Percentiles rank a stretch among this genome's conserved stretches.
Conservation (phyloP, 2,797 vertebrate genomes). For the Leuciscus waleckii region DNA sequence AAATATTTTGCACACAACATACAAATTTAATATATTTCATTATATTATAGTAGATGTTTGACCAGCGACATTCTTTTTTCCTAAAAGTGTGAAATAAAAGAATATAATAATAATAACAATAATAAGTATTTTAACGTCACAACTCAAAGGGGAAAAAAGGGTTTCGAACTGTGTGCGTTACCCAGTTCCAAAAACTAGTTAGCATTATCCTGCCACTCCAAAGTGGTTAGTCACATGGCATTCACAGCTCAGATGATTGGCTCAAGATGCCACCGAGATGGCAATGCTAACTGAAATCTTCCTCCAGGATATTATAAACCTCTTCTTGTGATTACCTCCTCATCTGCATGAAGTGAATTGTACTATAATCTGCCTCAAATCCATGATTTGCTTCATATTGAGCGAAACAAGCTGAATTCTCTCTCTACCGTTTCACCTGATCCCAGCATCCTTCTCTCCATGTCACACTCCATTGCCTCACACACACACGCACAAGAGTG, state of each 20-base stretch:
- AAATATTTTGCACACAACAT: not conserved
- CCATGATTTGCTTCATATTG: not conserved
- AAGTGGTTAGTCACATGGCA: not conserved
- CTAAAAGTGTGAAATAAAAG: not conserved
- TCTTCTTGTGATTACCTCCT: not conserved
- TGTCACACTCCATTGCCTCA: conserved; percentile 41
- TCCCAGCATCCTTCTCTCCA: conserved; percentile 3
- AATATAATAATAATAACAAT: not conserved
- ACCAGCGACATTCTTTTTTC: not conserved
- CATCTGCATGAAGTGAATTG: conserved; percentile 4
- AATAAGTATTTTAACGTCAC: not conserved
- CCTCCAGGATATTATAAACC: not conserved
- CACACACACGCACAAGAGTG: not conserved
- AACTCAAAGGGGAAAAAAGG: not conserved
- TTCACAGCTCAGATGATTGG: not conserved
- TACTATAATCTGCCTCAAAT: conserved; percentile 22
- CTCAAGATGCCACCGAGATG: not conserved
- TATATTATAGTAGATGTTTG: not conserved
- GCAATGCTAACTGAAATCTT: conserved; percentile 3
- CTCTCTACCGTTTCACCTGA: conserved; percentile 9
- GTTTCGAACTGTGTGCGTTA: not conserved
- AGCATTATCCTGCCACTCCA: not conserved
- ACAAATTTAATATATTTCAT: not conserved
- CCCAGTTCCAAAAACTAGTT: not conserved
- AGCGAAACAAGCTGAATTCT: conserved; percentile 2